Evolutionary conservation across 2,113 vertebrate species (phyloP).

Genomic region (Cyanoderma ruficeps): DNA sequence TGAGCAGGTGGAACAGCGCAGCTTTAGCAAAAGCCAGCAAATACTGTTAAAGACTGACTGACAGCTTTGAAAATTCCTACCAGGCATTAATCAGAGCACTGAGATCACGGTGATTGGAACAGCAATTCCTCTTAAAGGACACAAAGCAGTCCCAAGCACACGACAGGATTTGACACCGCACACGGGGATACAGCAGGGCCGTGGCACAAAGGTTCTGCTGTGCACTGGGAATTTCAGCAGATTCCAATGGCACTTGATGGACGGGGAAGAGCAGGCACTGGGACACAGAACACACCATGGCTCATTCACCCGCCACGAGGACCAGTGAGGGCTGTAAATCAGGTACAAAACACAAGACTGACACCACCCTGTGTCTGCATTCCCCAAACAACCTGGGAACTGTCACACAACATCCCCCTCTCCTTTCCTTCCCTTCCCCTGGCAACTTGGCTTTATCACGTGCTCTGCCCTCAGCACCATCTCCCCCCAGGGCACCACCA

Average conservation of each 20-base stretch:
- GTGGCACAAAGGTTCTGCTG: background rate
- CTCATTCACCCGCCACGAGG: background rate
- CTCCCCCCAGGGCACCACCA: background rate
- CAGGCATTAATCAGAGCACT: background rate
- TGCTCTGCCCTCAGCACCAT: background rate
- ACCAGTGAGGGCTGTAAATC: background rate
- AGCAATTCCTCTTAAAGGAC: background rate
- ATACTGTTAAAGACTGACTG: background rate
- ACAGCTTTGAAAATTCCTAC: background rate
- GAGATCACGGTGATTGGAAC: background rate
- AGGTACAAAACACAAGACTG: background rate
- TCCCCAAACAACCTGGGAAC: background rate
- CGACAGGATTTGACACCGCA: background rate
- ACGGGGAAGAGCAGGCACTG: background rate
- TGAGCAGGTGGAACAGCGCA: background rate
- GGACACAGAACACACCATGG: background rate
- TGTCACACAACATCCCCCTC: background rate
- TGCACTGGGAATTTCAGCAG: background rate
- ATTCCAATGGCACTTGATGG: background rate
- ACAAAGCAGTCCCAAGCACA: background rate
- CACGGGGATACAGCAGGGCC: fast-evolving
- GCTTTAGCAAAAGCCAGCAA: background rate
- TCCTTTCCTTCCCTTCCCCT: background rate
- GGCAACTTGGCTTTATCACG: fast-evolving
- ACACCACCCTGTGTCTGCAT: background rate